phyloP scores from a whole-genome alignment of 2,888 invertebrate genomes.

The Dolichopus griseipennis region DNA sequence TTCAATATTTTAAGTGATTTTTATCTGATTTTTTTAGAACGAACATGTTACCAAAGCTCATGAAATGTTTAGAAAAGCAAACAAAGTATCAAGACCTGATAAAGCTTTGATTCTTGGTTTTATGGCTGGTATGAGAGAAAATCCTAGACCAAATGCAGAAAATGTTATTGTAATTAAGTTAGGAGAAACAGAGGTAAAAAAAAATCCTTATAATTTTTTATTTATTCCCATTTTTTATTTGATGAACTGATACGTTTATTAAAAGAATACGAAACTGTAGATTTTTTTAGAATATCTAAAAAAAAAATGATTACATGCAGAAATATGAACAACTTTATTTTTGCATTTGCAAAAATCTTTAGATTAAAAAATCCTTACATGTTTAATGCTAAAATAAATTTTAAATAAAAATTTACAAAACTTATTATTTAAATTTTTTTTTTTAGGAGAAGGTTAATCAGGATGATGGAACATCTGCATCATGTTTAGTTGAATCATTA shows the following conservation, averaged over 20 bases:
- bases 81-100: slow-evolving; percentile 91
- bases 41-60: slow-evolving; percentile 96
- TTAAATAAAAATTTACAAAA: no score
- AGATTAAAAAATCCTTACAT: no score
- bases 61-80: slow-evolving; percentile 94
- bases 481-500: slow-evolving; percentile 65
- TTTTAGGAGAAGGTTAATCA: slow-evolving; percentile 70
- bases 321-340: no score
- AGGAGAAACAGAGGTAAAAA: slow-evolving; percentile 67
- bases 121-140: slow-evolving; percentile 97
- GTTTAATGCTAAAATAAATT: no score
- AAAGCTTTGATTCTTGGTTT: slow-evolving; percentile 96
- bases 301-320: no score
- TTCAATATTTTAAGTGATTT: slow-evolving; percentile 8
- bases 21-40: slow-evolving; percentile 50
- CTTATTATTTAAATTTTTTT: neutral
- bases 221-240: no score
- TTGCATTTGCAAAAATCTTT: no score
- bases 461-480: slow-evolving; percentile 66
- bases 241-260: no score
- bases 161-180: slow-evolving; percentile 94
- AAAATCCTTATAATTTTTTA: neutral
- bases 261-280: no score
- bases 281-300: no score
- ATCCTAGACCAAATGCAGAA: slow-evolving; percentile 94